Percentiles rank a stretch among this genome's conserved stretches.
Conservation (phyloP, 2,113 vertebrate species). For the Oreocharis arfaki region DNA sequence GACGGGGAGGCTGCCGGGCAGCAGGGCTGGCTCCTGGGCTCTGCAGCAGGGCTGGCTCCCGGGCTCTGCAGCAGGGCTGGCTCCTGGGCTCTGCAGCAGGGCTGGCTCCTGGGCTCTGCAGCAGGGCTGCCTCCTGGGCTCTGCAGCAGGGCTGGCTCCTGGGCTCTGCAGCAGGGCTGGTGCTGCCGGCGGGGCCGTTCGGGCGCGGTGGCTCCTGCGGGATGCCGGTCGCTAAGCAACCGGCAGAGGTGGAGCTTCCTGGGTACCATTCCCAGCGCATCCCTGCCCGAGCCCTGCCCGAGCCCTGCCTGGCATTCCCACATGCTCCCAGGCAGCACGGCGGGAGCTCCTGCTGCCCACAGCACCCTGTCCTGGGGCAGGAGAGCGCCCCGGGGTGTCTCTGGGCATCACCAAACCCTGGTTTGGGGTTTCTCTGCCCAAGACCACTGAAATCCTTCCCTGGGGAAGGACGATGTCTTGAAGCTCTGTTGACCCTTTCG, state of each 20-base stretch:
- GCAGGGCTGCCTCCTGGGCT: not conserved
- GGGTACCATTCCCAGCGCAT: not conserved
- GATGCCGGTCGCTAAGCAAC: conserved; percentile 56
- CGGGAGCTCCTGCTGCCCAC: not conserved
- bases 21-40: not conserved
- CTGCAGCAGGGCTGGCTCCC: too few species aligned
- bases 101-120: not conserved
- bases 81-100: not conserved
- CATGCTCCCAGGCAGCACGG: not conserved
- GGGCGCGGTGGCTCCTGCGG: not conserved
- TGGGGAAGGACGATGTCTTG: not conserved
- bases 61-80: too few species aligned
- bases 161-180: not conserved
- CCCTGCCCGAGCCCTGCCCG: not conserved
- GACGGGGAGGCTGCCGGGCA: not conserved
- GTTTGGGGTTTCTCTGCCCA: not conserved
- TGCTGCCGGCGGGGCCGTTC: not conserved
- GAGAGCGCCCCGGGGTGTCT: not conserved
- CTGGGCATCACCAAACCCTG: not conserved
- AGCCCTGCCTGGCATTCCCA: not conserved
- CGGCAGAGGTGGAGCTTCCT: conserved; percentile 21
- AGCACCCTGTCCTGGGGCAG: accelerated
- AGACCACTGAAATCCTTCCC: not conserved
- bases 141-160: not conserved
- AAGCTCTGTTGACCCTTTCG: not conserved